Percentiles rank a stretch among this genome's conserved stretches.
These are phyloP conservation scores for Phoxinus dragarum DNA, from an alignment of 2,797 vertebrate species.

Conservation along the genomic window DNA sequence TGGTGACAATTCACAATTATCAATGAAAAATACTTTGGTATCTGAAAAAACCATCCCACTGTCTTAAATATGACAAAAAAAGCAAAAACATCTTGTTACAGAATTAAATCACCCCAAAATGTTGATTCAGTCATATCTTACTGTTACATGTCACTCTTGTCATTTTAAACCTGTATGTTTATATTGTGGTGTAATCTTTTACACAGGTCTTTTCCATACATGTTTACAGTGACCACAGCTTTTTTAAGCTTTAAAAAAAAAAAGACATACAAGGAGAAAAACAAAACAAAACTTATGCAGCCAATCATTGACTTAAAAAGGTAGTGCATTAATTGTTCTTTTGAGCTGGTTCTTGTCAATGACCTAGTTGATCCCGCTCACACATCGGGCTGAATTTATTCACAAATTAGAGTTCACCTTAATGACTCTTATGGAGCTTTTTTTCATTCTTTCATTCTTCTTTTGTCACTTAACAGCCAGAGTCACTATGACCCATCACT, in stretches of 20 bases:
- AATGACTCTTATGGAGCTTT: background rate
- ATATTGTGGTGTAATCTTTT: background rate
- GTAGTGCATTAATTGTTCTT: background rate
- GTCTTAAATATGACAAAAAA: background rate
- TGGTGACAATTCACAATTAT: background rate
- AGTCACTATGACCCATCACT: background rate
- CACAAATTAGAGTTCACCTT: background rate
- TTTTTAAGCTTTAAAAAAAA: background rate
- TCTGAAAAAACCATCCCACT: background rate
- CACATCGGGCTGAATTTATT: background rate
- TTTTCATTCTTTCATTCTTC: background rate
- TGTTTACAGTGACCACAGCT: background rate
- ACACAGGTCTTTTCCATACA: background rate
- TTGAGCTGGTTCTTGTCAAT: background rate
- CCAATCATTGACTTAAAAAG: background rate
- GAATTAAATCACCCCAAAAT: background rate
- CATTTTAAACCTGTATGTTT: background rate
- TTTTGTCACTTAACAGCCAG: constrained; percentile 1
- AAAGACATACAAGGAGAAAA: too few relatives aligned
- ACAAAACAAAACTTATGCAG: background rate
- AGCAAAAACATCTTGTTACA: background rate
- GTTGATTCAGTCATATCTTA: background rate
- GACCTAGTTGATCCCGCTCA: background rate
- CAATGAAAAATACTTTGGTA: background rate
- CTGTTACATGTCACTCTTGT: background rate